Evolutionary conservation across 2,797 vertebrate genomes (phyloP).

Genomic region (Gobionotothen gibberifrons): DNA sequence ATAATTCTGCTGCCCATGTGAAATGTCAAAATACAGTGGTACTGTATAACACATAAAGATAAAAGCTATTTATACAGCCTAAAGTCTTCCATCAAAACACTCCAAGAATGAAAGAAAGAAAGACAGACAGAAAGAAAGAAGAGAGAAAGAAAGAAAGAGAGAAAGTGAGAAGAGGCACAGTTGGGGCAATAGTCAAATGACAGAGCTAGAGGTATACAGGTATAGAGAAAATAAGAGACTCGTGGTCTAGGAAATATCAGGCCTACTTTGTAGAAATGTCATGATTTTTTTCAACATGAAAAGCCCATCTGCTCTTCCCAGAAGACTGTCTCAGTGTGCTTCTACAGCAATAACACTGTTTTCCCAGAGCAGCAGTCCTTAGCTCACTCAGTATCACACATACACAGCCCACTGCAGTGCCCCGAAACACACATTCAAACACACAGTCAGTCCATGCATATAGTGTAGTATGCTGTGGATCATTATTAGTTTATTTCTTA

Average conservation of each 20-base stretch:
- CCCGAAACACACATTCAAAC: conserved; percentile 47
- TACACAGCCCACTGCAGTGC: conserved; percentile 41
- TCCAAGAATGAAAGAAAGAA: too few relatives aligned
- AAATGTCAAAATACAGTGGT: conserved; percentile 44
- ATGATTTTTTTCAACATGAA: conserved; percentile 82
- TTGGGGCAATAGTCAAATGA: conserved; percentile 26
- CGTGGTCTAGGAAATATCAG: conserved; percentile 64
- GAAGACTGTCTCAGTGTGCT: conserved; percentile 72
- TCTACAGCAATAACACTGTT: conserved; percentile 75
- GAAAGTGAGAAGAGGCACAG: conserved; percentile 5
- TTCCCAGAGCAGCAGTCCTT: conserved; percentile 69
- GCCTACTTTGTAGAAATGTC: conserved; percentile 72
- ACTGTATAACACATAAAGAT: background rate
- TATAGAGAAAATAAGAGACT: conserved; percentile 36
- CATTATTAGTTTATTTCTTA: conserved; percentile 55
- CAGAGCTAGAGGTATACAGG: conserved; percentile 14
- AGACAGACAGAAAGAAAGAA: background rate
- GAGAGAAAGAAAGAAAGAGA: background rate
- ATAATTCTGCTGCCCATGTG: conserved; percentile 24
- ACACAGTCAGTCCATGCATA: conserved; percentile 26
- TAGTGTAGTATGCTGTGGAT: conserved; percentile 21
- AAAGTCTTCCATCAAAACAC: background rate
- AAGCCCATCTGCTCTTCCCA: conserved; percentile 83
- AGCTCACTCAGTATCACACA: conserved; percentile 65
- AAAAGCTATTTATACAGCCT: conserved; percentile 7